Evolutionary conservation across 2,888 invertebrate genomes (phyloP).

Genomic region (Octonoba sinensis): DNA sequence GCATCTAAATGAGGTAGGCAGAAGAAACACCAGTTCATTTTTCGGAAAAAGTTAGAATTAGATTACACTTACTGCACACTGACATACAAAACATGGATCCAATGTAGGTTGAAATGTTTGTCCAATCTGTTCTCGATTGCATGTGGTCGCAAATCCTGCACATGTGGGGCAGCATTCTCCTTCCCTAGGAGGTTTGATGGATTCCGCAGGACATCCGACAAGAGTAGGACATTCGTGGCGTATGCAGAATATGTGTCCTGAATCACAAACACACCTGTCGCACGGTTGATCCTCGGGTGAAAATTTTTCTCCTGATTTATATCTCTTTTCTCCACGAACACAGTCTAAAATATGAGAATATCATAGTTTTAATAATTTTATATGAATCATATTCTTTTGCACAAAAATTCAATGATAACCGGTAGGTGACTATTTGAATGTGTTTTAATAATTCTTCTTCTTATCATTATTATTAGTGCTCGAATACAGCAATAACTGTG

Average conservation of each 20-base stretch:
- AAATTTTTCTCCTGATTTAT: conserved; percentile 53
- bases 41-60: too few relatives aligned
- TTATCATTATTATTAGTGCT: too few relatives aligned
- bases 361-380: neutral
- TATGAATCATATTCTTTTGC: neutral
- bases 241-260: conserved; percentile 53
- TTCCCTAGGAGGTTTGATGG: conserved; percentile 38
- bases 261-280: conserved; percentile 56
- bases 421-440: too few relatives aligned
- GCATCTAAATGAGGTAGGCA: too few relatives aligned
- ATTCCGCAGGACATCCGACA: conserved; percentile 54
- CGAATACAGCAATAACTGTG: too few relatives aligned
- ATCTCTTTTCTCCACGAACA: conserved; percentile 35
- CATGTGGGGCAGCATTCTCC: conserved; percentile 62
- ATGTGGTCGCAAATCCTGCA: conserved; percentile 53
- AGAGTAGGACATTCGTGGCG: conserved; percentile 56
- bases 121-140: conserved; percentile 52
- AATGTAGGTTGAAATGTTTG: conserved; percentile 30
- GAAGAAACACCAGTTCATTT: too few relatives aligned
- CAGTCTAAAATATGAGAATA: conserved; percentile 29
- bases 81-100: conserved; percentile 59
- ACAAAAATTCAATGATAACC: too few relatives aligned
- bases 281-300: conserved; percentile 47
- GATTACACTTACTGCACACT: conserved; percentile 52
- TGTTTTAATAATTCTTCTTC: too few relatives aligned